Evolutionary conservation across 2,888 invertebrate genomes (phyloP).

Genomic region (Kryphioiulus occultus): DNA sequence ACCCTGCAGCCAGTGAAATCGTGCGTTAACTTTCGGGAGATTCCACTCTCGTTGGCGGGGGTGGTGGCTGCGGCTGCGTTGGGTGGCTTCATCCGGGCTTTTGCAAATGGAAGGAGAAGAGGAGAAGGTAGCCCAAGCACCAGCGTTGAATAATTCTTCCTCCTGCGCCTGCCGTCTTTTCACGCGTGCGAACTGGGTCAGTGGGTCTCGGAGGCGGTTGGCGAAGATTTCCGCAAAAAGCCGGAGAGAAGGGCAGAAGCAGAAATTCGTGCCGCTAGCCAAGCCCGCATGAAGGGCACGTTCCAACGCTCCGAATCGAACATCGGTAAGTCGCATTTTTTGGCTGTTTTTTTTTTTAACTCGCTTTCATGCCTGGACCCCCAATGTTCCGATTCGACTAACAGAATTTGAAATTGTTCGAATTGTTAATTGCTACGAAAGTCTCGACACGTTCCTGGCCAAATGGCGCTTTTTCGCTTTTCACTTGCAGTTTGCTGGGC

Average conservation of each 20-base stretch:
- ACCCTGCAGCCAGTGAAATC: background rate
- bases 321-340: background rate
- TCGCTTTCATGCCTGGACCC: no score
- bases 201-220: background rate
- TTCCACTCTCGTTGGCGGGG: background rate
- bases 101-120: slow-evolving; percentile 31
- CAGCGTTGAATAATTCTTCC: background rate
- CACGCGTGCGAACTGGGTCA: slow-evolving; percentile 9
- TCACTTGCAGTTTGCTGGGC: no score
- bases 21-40: background rate
- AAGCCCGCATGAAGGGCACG: background rate
- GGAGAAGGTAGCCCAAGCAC: background rate
- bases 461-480: no score
- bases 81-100: slow-evolving; percentile 1
- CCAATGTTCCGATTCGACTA: no score
- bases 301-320: slow-evolving; percentile 22
- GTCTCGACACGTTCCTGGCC: no score
- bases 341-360: background rate
- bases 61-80: background rate
- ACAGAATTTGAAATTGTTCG: no score
- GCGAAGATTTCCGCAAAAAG: background rate
- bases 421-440: no score
- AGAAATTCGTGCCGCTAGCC: background rate
- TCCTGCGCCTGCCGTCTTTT: background rate
- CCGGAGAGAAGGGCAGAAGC: background rate